Conservation (phyloP, 2,888 invertebrate species). For the Cerceris ruficornis region DNA sequence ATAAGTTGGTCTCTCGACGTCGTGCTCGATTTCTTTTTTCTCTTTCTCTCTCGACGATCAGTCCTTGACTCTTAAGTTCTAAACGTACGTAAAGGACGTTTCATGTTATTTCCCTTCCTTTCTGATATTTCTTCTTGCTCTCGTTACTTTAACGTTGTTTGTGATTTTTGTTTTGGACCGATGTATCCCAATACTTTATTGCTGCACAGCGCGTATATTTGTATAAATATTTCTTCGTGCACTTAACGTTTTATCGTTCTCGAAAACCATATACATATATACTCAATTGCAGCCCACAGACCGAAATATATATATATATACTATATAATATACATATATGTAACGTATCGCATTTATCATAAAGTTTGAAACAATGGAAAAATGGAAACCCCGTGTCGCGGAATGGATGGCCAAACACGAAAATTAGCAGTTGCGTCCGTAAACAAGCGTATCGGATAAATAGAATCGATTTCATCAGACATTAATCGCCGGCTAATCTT, state of each 20-base stretch:
- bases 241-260: conserved; percentile 48
- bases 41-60: too few species aligned
- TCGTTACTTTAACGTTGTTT: background rate
- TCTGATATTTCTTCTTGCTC: background rate
- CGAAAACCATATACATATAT: conserved; percentile 26
- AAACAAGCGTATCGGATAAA: conserved; percentile 38
- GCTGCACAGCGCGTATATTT: conserved; percentile 43
- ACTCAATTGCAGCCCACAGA: conserved; percentile 28
- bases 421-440: conserved; percentile 42
- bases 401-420: conserved; percentile 62
- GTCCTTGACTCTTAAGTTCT: too few species aligned
- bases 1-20: conserved; percentile 5
- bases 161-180: conserved; percentile 19
- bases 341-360: background rate
- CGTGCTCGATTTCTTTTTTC: too few species aligned
- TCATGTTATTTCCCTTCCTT: background rate
- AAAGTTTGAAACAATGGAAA: conserved; percentile 29
- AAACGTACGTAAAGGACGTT: too few species aligned
- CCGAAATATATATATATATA: conserved; percentile 3
- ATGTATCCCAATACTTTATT: conserved; percentile 59
- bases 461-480: conserved; percentile 34
- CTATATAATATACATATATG: background rate
- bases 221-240: conserved; percentile 59
- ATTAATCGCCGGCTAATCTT: conserved; percentile 51
- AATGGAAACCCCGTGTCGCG: conserved; percentile 29